Evolutionary conservation across 2,888 invertebrate genomes (phyloP).

Genomic region (Hyppa rectilinea): DNA sequence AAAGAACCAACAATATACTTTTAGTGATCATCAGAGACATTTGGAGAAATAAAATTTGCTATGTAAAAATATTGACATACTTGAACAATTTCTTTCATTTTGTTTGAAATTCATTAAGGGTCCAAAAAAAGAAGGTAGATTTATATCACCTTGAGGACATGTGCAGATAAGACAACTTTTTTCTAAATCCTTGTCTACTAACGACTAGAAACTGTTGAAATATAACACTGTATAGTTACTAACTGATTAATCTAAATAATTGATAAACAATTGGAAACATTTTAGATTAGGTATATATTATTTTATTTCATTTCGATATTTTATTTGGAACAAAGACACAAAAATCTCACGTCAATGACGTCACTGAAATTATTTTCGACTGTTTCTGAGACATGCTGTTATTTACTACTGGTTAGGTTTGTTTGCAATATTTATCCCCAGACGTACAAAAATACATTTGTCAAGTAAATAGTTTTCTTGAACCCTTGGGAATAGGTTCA

Average conservation of each 20-base stretch:
- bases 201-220: neutral
- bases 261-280: neutral
- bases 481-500: slow-evolving; percentile 18
- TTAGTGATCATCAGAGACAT: neutral
- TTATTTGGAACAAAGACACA: neutral
- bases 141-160: no score
- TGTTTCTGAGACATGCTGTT: slow-evolving; percentile 12
- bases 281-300: neutral
- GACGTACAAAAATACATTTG: slow-evolving; percentile 38
- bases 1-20: neutral
- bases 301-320: neutral
- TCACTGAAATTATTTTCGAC: slow-evolving; percentile 30
- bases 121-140: no score
- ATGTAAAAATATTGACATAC: neutral
- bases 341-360: neutral
- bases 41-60: neutral
- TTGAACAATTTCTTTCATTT: neutral
- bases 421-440: slow-evolving; percentile 40
- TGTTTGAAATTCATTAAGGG: neutral
- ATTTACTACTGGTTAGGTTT: slow-evolving; percentile 36
- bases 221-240: neutral
- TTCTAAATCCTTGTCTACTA: neutral
- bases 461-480: slow-evolving; percentile 41
- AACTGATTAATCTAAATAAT: neutral
- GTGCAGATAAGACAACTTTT: neutral